Evolutionary conservation across 1,140 invertebrate genomes (phyloP), one percentile per base, ranked within the genome.

Genomic region (Pseudomyrmex flavicornis): DNA sequence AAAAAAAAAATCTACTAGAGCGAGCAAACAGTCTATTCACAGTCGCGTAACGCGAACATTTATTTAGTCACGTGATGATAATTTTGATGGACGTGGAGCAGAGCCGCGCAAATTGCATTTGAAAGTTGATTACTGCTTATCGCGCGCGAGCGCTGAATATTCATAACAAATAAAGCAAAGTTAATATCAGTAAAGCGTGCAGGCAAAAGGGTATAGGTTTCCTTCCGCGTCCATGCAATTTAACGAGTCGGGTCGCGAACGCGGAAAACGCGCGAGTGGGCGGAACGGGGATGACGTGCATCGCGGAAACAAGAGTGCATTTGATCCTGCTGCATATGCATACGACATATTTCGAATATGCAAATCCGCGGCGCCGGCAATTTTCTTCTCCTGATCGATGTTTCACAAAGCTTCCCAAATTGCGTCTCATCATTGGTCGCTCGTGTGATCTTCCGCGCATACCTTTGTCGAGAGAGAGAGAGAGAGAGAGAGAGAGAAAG

Each of bases 371-470:
- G 26, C 77, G 58, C 68, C 56, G 69, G 83, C 85, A 88, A 87
- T 90, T 85, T 83, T 87, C 87, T 90, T 90, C 87, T 86, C 80
- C 74, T 87, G 75, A 89, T 89, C 89, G 76, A 84, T 82, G 73
- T 76, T 52, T 59, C 59, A 69, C 76, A 61, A 84, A 83, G 86
- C 69, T 58, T 63, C 56, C 15, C 26, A 56, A 70, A 73, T 63
- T 15, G 68, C 69, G 83, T 54, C 65, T 84, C 73, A 82, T 87
- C 74, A 85, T 82, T 84, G 75, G 48, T 13, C 58, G 56, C 58
- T 35, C 62, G 50, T 66, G 74, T 59, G 15, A 48, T 62, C 73
- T 74, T 59, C 54, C 20, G 48, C 56, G 52, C 26, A 22, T 15
- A 52, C 61, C 54, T 75, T 69, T 15, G 20, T 35, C 35, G 35